A percentile compares a stretch with the other conserved stretches of the same genome.
phyloP scores from a whole-genome alignment of 2,888 invertebrate genomes.

The Nycteola revayana region DNA sequence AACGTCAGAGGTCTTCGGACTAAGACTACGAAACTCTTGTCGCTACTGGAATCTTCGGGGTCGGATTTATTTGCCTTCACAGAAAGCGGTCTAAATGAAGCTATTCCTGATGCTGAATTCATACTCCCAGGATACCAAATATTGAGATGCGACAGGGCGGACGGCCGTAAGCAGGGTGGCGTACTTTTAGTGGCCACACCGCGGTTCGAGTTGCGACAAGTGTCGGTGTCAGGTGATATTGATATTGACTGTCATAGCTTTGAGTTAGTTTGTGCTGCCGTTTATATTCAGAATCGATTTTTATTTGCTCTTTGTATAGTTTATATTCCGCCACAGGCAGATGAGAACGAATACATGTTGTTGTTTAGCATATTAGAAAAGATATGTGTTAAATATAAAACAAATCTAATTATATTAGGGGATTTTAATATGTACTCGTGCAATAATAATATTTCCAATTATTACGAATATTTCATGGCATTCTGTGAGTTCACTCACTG shows the following conservation, averaged over 20 bases:
- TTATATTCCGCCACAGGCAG: background rate
- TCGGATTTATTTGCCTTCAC: conserved; percentile 9
- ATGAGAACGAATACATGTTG: background rate
- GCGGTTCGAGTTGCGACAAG: too few species aligned
- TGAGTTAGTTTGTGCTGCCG: background rate
- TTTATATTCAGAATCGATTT: background rate
- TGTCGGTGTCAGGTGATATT: background rate
- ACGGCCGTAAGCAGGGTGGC: too few species aligned
- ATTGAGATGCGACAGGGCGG: background rate
- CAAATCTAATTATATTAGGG: conserved; percentile 1
- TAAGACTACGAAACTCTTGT: conserved; percentile 7
- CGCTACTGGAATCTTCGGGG: conserved; percentile 7
- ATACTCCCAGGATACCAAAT: conserved; percentile 1
- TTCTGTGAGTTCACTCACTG: too few species aligned
- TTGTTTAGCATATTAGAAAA: background rate
- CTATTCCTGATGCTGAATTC: conserved; percentile 4
- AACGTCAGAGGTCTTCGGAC: conserved; percentile 9
- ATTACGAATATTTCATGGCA: conserved; percentile 1
- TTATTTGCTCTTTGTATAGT: background rate
- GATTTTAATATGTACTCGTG: conserved; percentile 5
- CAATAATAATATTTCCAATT: background rate
- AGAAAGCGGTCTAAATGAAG: conserved; percentile 3
- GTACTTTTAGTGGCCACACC: too few species aligned
- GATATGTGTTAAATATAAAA: conserved; percentile 2
- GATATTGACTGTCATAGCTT: background rate